A percentile compares a stretch with the other conserved stretches of the same genome.
Evolutionary conservation across 2,797 vertebrate genomes (phyloP).

Genomic region (Odontamblyopus rebecca): DNA sequence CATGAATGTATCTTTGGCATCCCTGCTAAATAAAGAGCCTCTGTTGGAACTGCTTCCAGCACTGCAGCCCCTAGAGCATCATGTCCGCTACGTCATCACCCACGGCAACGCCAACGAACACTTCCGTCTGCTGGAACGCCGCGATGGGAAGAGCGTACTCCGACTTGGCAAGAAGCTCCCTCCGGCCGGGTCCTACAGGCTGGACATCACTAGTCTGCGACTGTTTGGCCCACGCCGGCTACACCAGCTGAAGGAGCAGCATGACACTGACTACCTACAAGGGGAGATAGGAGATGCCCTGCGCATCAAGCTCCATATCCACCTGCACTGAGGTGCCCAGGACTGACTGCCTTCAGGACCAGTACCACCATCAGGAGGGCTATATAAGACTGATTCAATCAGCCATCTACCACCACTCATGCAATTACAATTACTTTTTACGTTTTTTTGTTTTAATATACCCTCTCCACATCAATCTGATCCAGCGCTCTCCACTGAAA

Average conservation of each 20-base stretch:
- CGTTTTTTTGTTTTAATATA: slow-evolving; percentile 30
- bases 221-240: slow-evolving; percentile 80
- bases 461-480: slow-evolving; percentile 29
- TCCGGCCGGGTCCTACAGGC: slow-evolving; percentile 79
- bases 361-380: slow-evolving; percentile 56
- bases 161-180: slow-evolving; percentile 80
- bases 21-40: slow-evolving; percentile 82
- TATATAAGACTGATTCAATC: slow-evolving; percentile 72
- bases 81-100: slow-evolving; percentile 84
- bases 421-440: slow-evolving; percentile 54
- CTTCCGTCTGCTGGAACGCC: slow-evolving; percentile 86
- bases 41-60: slow-evolving; percentile 89
- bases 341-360: slow-evolving; percentile 63
- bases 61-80: slow-evolving; percentile 83
- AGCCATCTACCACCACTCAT: slow-evolving; percentile 71
- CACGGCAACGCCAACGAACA: slow-evolving; percentile 81
- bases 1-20: slow-evolving; percentile 82
- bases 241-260: slow-evolving; percentile 81
- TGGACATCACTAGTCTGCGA: slow-evolving; percentile 87
- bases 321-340: slow-evolving; percentile 82
- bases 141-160: slow-evolving; percentile 84
- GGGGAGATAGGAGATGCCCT: slow-evolving; percentile 85
- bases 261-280: slow-evolving; percentile 86
- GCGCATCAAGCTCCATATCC: slow-evolving; percentile 88
- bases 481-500: slow-evolving; percentile 54